These are phyloP conservation scores for Mesodorylaimus sp. DNA, from an alignment of 2,888 invertebrate genomes.

Conservation along the genomic window DNA sequence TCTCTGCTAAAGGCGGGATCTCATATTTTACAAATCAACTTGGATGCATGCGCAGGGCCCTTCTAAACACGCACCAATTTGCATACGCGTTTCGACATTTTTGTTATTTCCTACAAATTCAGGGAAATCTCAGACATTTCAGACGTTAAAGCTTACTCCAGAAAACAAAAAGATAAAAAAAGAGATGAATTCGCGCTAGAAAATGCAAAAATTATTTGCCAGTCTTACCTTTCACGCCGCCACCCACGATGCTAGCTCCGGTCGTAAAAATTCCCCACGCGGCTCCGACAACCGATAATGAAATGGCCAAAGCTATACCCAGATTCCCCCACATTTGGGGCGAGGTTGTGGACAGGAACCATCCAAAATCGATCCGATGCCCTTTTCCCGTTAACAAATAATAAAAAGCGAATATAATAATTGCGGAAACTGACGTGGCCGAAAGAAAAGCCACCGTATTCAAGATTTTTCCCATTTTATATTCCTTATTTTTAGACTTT, in stretches of 20 bases:
- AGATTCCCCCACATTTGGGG: conserved; percentile 86
- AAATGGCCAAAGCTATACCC: conserved; percentile 78
- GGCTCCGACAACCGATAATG: conserved; percentile 84
- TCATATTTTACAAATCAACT: no score
- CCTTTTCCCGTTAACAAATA: not conserved
- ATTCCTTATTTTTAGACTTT: no score
- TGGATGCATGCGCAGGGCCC: no score
- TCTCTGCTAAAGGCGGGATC: no score
- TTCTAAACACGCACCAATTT: no score
- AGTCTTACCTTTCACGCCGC: conserved; percentile 88
- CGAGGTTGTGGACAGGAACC: conserved; percentile 66
- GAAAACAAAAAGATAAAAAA: no score
- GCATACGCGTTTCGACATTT: no score
- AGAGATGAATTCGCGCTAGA: no score
- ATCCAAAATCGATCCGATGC: conserved; percentile 1
- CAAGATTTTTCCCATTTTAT: not conserved
- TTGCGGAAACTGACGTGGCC: not conserved
- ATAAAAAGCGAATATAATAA: not conserved
- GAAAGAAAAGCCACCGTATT: not conserved
- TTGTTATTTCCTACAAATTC: no score
- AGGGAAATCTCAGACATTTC: no score
- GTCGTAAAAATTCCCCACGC: conserved; percentile 87
- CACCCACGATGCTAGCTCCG: conserved; percentile 81
- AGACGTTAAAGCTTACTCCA: no score
- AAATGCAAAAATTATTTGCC: no score